A percentile compares a stretch with the other conserved stretches of the same genome.
phyloP scores from a whole-genome alignment of 2,797 vertebrate genomes.

The Bucorvus abyssinicus region DNA sequence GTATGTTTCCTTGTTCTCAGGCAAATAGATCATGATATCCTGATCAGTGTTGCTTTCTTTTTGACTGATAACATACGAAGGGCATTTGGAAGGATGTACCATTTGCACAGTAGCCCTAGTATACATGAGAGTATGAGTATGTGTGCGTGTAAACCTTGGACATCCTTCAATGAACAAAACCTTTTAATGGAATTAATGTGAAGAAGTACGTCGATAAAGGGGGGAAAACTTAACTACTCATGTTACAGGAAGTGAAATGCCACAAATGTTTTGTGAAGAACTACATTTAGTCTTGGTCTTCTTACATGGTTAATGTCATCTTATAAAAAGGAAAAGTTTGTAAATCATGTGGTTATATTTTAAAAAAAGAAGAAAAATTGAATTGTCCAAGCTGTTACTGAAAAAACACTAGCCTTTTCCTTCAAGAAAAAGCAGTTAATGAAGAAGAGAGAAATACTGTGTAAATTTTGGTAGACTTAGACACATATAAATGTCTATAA shows the following conservation, averaged over 20 bases:
- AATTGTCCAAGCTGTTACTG: neutral
- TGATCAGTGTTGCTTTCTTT: neutral
- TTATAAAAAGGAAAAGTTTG: neutral
- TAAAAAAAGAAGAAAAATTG: accelerated
- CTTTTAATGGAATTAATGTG: neutral
- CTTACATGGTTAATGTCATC: neutral
- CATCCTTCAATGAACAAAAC: neutral
- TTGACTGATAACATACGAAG: neutral
- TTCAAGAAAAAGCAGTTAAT: neutral
- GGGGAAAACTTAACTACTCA: neutral
- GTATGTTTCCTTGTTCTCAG: neutral
- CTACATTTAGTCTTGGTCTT: neutral
- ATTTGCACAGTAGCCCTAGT: neutral
- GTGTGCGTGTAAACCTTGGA: neutral
- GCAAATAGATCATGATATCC: neutral
- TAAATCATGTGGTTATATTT: neutral
- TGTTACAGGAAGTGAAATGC: neutral
- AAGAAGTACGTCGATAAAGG: neutral
- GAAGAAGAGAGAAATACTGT: neutral
- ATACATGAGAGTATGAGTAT: neutral
- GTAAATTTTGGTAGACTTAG: neutral
- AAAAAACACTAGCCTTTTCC: neutral
- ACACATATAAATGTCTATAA: neutral
- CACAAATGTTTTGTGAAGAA: neutral
- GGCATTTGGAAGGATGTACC: neutral